Base-by-base conservation (phyloP, 30 jellyfish, hydroid and myxozoan species). In the Aurelia sp. region DNA sequence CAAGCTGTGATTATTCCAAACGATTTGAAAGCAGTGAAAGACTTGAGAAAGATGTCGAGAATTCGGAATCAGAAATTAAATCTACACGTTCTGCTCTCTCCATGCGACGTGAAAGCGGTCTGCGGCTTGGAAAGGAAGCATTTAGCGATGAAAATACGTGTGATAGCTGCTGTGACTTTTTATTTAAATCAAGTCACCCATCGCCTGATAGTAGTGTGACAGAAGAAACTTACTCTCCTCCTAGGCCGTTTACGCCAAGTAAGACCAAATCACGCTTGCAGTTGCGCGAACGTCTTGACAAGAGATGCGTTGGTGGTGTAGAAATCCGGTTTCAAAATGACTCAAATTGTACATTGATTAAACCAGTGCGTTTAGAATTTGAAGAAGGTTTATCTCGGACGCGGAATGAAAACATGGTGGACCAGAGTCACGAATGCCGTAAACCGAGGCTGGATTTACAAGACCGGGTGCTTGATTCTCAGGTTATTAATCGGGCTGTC, bases 161-260 rank as follows among this genome's bases (percentile, higher is more conserved):
- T 27, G 57, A 73, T 3, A 84, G 82, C 16, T 84, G 93, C 78
- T 84, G 44, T 60, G 93, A 84, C 60, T 60, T 63, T 19, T 77
- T 84, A 10, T 60, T 59, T 38, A 84, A 65, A 52, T 40, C 80
- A 16, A 63, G 93, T 63, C 65, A 21, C 47, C 67, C 82, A 24
- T 84, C 93, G 4, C 93, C 87, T 17, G 76, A 21, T 58, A 53
- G 58, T 5, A 40, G 8, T 20, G 67, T 15, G 33, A 16, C 59
- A 13, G 75, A 61, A 6, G 62, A 47, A 10, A 16, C 40, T 0
- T 16, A 27, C 20, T 84, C 93, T 35, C 93, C 93, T 16, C 93
- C 93, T 13, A 74, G 88, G 44, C 82, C 93, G n/a, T n/a, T 22
- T 22, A 72, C 93, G 0, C 92, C 92, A 47, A 67, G 38, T 2